Percentiles rank a stretch among this genome's conserved stretches.
Conservation (phyloP, 2,113 vertebrate genomes). For the Sturnus vulgaris region DNA sequence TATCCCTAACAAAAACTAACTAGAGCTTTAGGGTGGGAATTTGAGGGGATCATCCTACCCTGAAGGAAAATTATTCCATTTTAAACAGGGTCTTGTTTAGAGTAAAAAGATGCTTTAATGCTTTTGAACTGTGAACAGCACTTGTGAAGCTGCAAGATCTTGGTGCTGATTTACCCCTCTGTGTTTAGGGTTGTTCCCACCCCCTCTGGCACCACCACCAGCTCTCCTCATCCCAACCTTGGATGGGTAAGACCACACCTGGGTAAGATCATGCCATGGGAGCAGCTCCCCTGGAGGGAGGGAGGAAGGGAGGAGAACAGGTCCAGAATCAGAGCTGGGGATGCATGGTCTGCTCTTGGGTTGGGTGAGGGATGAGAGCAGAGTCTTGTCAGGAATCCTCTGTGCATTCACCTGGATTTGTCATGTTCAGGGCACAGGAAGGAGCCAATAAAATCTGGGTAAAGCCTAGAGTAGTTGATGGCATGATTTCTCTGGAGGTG, state of each 20-base stretch:
- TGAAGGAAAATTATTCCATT: not conserved
- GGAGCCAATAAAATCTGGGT: not conserved
- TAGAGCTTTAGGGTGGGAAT: not conserved
- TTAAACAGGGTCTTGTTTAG: not conserved
- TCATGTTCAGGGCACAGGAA: not conserved
- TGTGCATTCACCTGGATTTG: not conserved
- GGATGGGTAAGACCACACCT: constrained; percentile 66
- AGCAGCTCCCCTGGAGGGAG: not conserved
- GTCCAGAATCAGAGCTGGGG: not conserved
- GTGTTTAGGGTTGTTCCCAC: constrained; percentile 70
- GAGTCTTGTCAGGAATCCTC: not conserved
- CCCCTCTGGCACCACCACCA: constrained; percentile 70
- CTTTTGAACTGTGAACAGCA: not conserved
- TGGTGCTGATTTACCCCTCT: not conserved
- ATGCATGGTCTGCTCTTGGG: not conserved
- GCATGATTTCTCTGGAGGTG: not conserved
- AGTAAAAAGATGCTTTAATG: not conserved
- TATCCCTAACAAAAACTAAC: not conserved
- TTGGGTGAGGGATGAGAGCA: not conserved
- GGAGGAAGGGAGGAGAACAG: not conserved
- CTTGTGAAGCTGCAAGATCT: not conserved
- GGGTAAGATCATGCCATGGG: not conserved
- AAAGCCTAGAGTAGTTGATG: not conserved
- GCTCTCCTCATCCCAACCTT: constrained; percentile 69
- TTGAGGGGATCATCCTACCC: not conserved